These are phyloP conservation scores for Deilephila elpenor DNA, from an alignment of 2,888 invertebrate genomes.

Conservation along the genomic window DNA sequence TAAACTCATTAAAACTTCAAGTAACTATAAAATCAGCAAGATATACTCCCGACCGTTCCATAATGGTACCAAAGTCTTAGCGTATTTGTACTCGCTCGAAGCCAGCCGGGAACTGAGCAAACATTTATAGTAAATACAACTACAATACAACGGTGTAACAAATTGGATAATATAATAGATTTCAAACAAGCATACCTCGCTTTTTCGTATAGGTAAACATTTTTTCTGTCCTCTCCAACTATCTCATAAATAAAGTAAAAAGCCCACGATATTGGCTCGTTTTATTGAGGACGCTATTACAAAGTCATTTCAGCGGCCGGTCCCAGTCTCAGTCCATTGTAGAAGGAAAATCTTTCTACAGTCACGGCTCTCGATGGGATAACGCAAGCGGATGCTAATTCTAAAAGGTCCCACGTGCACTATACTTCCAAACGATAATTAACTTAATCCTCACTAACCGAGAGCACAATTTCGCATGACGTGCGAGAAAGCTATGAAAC, in stretches of 20 bases:
- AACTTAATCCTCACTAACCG: slow-evolving; percentile 66
- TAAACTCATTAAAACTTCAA: slow-evolving; percentile 69
- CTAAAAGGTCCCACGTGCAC: slow-evolving; percentile 63
- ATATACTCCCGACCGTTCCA: slow-evolving; percentile 55
- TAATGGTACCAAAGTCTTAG: slow-evolving; percentile 54
- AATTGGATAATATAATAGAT: slow-evolving; percentile 25
- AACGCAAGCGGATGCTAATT: slow-evolving; percentile 68
- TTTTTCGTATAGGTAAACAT: slow-evolving; percentile 45
- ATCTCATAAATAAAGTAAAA: slow-evolving; percentile 74
- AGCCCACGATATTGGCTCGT: slow-evolving; percentile 72
- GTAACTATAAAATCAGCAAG: slow-evolving; percentile 59
- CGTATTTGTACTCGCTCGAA: slow-evolving; percentile 36
- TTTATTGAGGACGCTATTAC: slow-evolving; percentile 80
- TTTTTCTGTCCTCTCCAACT: slow-evolving; percentile 54
- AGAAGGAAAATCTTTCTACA: slow-evolving; percentile 84
- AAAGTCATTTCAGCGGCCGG: slow-evolving; percentile 80
- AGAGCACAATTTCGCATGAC: slow-evolving; percentile 73
- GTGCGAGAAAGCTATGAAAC: slow-evolving; percentile 83
- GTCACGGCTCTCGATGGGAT: slow-evolving; percentile 85
- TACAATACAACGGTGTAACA: slow-evolving; percentile 14
- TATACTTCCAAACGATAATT: slow-evolving; percentile 66
- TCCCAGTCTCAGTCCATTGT: slow-evolving; percentile 81
- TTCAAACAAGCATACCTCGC: slow-evolving; percentile 34
- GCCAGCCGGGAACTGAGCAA: neutral
- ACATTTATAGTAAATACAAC: neutral